Evolutionary conservation across 2,113 vertebrate genomes (phyloP).

Genomic region (Sebastes fasciatus): DNA sequence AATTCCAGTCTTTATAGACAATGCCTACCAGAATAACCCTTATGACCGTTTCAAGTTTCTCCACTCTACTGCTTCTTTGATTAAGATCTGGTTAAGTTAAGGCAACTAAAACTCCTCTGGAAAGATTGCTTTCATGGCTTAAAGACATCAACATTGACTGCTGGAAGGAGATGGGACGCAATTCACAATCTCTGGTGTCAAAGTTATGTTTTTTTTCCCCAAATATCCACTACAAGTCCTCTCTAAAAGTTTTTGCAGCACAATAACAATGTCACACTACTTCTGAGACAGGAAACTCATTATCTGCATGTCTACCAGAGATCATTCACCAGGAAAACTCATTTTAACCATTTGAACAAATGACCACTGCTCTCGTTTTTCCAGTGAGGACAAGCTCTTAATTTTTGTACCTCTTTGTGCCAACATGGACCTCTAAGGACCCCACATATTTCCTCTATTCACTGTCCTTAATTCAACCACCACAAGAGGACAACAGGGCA

Average conservation of each 20-base stretch:
- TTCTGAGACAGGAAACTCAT: not conserved
- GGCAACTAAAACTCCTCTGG: not conserved
- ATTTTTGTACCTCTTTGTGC: not conserved
- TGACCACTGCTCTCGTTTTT: not conserved
- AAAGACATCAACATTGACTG: not conserved
- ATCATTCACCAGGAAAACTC: no score
- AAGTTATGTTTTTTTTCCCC: not conserved
- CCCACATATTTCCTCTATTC: slow-evolving; percentile 7
- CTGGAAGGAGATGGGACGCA: not conserved
- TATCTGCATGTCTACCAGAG: not conserved
- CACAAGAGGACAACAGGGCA: slow-evolving; percentile 1
- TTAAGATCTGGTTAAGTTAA: not conserved
- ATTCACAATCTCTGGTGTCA: not conserved
- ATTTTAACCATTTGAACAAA: not conserved
- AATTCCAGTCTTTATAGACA: not conserved
- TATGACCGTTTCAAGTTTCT: no score
- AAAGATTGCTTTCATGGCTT: not conserved
- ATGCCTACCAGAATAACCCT: not conserved
- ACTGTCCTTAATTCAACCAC: slow-evolving; percentile 15
- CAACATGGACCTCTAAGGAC: not conserved
- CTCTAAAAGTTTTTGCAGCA: not conserved
- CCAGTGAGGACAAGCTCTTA: not conserved
- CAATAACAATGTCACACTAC: not conserved
- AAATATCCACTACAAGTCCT: not conserved
- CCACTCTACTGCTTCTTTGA: not conserved